These are phyloP conservation scores for Bryconaethiops microstoma DNA, from an alignment of 2,797 vertebrate species.

Conservation along the genomic window DNA sequence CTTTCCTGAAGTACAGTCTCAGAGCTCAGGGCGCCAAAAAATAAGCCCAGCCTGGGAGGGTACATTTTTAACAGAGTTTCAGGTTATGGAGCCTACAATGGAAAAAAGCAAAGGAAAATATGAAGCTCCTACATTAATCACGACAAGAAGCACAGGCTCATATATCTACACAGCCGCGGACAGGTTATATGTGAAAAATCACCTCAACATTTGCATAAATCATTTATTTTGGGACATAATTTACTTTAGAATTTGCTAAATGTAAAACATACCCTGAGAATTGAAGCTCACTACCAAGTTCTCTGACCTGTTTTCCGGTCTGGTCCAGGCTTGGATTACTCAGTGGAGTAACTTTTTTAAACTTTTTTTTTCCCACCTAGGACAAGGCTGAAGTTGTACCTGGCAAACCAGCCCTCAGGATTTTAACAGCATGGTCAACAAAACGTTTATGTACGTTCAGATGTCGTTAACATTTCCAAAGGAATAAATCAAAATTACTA, in stretches of 20 bases:
- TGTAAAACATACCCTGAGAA: not conserved
- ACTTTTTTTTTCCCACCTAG: not conserved
- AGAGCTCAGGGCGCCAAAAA: not conserved
- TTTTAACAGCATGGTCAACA: not conserved
- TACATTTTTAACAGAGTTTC: not conserved
- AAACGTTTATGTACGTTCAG: not conserved
- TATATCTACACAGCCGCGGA: not conserved
- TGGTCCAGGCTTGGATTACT: not conserved
- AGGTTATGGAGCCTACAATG: not conserved
- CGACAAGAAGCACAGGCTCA: not conserved
- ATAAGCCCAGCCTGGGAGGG: not conserved
- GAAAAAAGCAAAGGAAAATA: slow-evolving; percentile 4
- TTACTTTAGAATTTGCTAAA: not conserved
- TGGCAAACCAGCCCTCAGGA: not conserved
- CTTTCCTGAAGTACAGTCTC: not conserved
- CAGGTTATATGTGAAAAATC: not conserved
- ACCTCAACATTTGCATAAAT: not conserved
- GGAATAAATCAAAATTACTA: not conserved
- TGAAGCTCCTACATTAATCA: not conserved
- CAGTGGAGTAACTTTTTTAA: not conserved
- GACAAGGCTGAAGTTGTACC: not conserved
- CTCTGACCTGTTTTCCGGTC: slow-evolving; percentile 7
- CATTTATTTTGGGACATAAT: not conserved
- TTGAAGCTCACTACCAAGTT: no score
- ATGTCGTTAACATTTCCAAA: not conserved